A percentile compares a stretch with the other conserved stretches of the same genome.
Evolutionary conservation across 2,797 vertebrate genomes (phyloP).

Genomic region (Lutjanus argentimaculatus): DNA sequence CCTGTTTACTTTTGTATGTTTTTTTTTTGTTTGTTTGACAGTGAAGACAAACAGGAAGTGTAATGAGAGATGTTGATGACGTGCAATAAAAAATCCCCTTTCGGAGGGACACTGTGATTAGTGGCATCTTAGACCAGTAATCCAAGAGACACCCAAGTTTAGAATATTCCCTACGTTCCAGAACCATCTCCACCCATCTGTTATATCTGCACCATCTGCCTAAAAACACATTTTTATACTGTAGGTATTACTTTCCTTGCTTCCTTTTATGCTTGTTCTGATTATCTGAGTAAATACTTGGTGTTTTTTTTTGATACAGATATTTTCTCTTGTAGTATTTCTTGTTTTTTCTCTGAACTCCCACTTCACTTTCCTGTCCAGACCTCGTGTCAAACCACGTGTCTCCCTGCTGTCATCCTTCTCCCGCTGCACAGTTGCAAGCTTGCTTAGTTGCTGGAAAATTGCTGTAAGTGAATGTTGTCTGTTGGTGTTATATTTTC

Average conservation of each 20-base stretch:
- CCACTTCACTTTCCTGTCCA: slow-evolving; percentile 4
- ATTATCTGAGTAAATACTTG: background rate
- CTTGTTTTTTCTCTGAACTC: background rate
- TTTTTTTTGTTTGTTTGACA: slow-evolving; percentile 4
- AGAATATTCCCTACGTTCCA: background rate
- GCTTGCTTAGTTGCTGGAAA: slow-evolving; percentile 48
- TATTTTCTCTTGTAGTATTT: background rate
- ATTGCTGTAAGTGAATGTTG: slow-evolving; percentile 46
- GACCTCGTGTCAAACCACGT: slow-evolving; percentile 1
- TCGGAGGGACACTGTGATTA: background rate
- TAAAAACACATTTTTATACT: background rate
- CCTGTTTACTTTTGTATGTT: background rate
- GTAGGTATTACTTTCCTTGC: background rate
- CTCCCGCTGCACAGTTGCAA: slow-evolving; percentile 17
- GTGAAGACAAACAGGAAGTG: background rate
- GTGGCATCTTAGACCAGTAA: background rate
- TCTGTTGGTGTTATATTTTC: slow-evolving; percentile 48
- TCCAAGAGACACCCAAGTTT: background rate
- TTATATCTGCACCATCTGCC: background rate
- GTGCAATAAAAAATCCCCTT: background rate
- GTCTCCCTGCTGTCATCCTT: slow-evolving; percentile 15
- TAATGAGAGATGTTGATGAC: background rate
- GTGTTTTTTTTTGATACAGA: background rate
- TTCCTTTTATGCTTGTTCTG: background rate
- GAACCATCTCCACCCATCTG: background rate